Percentiles rank a stretch among this genome's conserved stretches.
Evolutionary conservation across 64 coral and sea anemone genomes (phyloP).

Genomic region (Dendrophyllia cribrosa): DNA sequence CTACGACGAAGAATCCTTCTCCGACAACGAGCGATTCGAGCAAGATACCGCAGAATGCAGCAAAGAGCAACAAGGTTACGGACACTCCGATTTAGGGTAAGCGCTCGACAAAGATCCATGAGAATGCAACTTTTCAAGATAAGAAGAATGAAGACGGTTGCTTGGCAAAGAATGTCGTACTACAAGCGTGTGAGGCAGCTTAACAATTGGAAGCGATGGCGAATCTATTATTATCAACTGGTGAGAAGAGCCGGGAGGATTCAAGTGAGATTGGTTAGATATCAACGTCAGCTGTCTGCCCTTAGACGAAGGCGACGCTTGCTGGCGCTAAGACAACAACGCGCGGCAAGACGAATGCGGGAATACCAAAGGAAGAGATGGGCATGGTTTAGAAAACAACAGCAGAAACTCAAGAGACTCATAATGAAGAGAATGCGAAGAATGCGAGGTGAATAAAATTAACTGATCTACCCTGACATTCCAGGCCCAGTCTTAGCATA

Average conservation of each 20-base stretch:
- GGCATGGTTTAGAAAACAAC: not conserved
- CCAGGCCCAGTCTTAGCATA: no score
- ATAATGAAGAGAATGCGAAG: not conserved
- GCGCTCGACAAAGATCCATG: not conserved
- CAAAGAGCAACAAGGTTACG: not conserved
- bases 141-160: not conserved
- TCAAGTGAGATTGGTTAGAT: not conserved
- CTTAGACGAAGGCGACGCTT: not conserved
- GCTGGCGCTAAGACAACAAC: not conserved
- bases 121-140: not conserved
- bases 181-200: not conserved
- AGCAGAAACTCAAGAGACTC: not conserved
- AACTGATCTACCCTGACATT: no score
- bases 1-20: not conserved
- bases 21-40: not conserved
- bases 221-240: not conserved
- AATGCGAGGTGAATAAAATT: not conserved
- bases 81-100: not conserved
- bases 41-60: not conserved
- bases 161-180: slow-evolving; percentile 9
- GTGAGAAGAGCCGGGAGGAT: not conserved
- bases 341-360: not conserved
- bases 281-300: not conserved
- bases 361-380: slow-evolving; percentile 5
- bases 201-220: not conserved